Percentiles rank a stretch among this genome's conserved stretches.
phyloP scores from a whole-genome alignment of 2,888 invertebrate species.

The Amphipoea lucens region DNA sequence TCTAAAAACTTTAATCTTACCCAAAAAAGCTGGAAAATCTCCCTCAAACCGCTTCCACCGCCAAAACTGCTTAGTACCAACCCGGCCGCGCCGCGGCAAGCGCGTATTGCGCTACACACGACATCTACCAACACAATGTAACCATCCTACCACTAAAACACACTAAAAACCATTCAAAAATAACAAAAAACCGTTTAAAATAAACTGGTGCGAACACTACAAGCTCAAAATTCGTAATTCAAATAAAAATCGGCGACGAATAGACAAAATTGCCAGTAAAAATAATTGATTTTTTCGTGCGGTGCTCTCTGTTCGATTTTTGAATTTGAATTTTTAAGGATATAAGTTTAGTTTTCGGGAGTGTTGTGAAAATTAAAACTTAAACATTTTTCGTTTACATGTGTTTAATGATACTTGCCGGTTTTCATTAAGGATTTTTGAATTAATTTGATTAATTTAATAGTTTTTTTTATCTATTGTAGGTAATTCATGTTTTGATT shows the following conservation, averaged over 20 bases:
- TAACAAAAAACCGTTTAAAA: constrained; percentile 49
- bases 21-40: constrained; percentile 64
- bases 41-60: constrained; percentile 61
- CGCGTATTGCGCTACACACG: constrained; percentile 78
- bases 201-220: constrained; percentile 61
- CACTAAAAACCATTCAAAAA: constrained; percentile 25
- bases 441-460: neutral
- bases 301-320: constrained; percentile 69
- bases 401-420: neutral
- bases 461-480: neutral
- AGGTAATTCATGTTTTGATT: neutral
- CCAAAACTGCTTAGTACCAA: constrained; percentile 77
- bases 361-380: neutral
- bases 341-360: neutral
- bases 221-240: constrained; percentile 21
- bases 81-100: constrained; percentile 83
- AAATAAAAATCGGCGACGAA: constrained; percentile 47
- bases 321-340: constrained; percentile 56
- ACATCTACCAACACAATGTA: constrained; percentile 72
- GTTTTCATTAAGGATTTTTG: neutral
- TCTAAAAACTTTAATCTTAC: constrained; percentile 69
- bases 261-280: constrained; percentile 71
- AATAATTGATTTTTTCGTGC: constrained; percentile 83
- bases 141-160: constrained; percentile 47
- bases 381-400: neutral